Base-by-base conservation (phyloP, 2,888 invertebrate genomes). In the Amiota minor region DNA sequence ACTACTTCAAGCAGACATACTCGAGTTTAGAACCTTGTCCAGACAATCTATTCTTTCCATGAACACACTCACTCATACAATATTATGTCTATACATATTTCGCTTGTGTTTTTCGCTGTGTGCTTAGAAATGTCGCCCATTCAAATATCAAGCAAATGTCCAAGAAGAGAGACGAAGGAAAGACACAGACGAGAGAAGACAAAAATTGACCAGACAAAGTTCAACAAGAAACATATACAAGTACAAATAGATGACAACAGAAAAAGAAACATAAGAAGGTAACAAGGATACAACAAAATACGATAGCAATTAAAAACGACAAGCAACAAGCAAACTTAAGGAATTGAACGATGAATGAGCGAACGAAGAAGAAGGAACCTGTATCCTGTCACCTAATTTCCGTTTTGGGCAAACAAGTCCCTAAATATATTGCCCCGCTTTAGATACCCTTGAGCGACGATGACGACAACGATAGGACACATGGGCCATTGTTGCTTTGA, bases 321-420 rank as follows among this genome's bases (percentile, higher is more conserved):
- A 47, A 65, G 65, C 65, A 20, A 47, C 11, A 46, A 14, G 49
- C 9, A 45, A 64, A 64, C 9, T 9, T 11, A 14, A 62, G 10
- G 35, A 64, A 45, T 49, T 47, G 47, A 11, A 65, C 65, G 45
- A 35, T 14, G 14, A 62, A 45, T 35, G 20, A 23, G 12, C 59
- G 23, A 59, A 59, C 18, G 18, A 35, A 35, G 18, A 35, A 35
- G 35, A 59, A 65, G 16, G 65, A 65, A 65, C 65, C 65, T 65
- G 65, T 65, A 65, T 77, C 78, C 84, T 83, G 83, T 83, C 85
- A 85, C 83, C 83, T 85, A 85, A 83, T 83, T 83, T 83, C 83
- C 83, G 83, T 82, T 83, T 80, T 84, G 45, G 76, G 79, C 75
- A 77, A 82, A 84, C 83, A 80, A 76, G 84, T 83, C 84, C 80